phyloP scores from a whole-genome alignment of 2,797 vertebrate genomes.

The Chrosomus eos region DNA sequence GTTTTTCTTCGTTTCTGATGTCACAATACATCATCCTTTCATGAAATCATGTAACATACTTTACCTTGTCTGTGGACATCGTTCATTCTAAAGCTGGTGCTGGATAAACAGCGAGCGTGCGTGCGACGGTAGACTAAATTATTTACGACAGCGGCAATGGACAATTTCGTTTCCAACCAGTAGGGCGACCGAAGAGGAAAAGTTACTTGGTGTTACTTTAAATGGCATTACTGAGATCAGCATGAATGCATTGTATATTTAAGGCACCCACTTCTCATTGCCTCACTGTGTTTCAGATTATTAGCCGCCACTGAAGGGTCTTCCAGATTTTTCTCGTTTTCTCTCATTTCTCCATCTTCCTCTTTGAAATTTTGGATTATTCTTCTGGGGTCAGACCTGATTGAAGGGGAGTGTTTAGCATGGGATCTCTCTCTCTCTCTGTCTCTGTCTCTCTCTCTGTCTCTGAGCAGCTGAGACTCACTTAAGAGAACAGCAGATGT shows the following conservation, averaged over 20 bases:
- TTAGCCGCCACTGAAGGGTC: conserved; percentile 76
- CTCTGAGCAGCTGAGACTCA: conserved; percentile 74
- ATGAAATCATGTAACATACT: too few relatives aligned
- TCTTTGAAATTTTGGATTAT: conserved; percentile 77
- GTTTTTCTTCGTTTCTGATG: too few relatives aligned
- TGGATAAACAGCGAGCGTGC: too few relatives aligned
- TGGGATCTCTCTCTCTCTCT: neutral
- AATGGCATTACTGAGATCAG: conserved; percentile 66
- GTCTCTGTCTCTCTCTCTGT: conserved; percentile 30
- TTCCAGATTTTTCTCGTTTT: conserved; percentile 59
- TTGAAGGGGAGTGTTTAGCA: conserved; percentile 66
- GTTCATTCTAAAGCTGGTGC: too few relatives aligned
- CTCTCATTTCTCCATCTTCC: neutral
- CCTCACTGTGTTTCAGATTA: conserved; percentile 77
- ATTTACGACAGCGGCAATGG: too few relatives aligned
- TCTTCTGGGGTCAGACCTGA: conserved; percentile 70
- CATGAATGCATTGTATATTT: conserved; percentile 67
- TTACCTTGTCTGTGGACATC: too few relatives aligned
- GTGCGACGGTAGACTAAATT: too few relatives aligned
- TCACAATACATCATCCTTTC: too few relatives aligned
- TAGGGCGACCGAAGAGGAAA: too few relatives aligned
- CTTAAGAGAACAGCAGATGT: conserved; percentile 85
- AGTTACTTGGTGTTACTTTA: too few relatives aligned
- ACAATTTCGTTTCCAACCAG: too few relatives aligned
- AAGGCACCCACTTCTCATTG: conserved; percentile 68